Percentiles rank a stretch among this genome's conserved stretches.
phyloP scores from a whole-genome alignment of 1,140 invertebrate genomes.

The Drosophila nikananu region DNA sequence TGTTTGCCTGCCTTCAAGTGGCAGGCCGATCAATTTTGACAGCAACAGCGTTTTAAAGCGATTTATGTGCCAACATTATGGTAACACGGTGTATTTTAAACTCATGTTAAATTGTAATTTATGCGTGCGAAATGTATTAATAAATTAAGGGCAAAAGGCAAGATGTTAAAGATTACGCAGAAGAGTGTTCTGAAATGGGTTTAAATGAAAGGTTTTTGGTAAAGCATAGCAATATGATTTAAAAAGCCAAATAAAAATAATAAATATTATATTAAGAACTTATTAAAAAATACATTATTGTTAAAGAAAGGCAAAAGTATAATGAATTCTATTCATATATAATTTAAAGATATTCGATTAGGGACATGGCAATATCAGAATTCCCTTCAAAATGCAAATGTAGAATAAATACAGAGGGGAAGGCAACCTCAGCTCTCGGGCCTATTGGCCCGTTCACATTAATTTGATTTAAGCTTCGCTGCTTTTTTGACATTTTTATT shows the following conservation, averaged over 20 bases:
- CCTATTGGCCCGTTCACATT: constrained; percentile 57
- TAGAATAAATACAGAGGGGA: constrained; percentile 8
- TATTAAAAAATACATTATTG: neutral
- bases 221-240: neutral
- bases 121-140: constrained; percentile 23
- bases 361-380: neutral
- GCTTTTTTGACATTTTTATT: constrained; percentile 69
- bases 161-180: constrained; percentile 9
- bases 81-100: constrained; percentile 36
- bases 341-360: neutral
- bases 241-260: neutral
- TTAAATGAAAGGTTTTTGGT: neutral
- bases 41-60: constrained; percentile 15
- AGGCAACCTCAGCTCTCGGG: constrained; percentile 6
- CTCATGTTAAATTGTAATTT: constrained; percentile 49
- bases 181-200: constrained; percentile 1
- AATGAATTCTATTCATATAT: neutral
- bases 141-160: constrained; percentile 30
- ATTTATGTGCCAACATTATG: constrained; percentile 50
- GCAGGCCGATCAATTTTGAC: constrained; percentile 41
- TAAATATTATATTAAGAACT: neutral
- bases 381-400: constrained; percentile 6
- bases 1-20: constrained; percentile 32
- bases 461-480: constrained; percentile 65
- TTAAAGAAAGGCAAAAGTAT: neutral